Evolutionary conservation across 2,888 invertebrate genomes (phyloP).

Genomic region (Andricus quercusramuli): DNA sequence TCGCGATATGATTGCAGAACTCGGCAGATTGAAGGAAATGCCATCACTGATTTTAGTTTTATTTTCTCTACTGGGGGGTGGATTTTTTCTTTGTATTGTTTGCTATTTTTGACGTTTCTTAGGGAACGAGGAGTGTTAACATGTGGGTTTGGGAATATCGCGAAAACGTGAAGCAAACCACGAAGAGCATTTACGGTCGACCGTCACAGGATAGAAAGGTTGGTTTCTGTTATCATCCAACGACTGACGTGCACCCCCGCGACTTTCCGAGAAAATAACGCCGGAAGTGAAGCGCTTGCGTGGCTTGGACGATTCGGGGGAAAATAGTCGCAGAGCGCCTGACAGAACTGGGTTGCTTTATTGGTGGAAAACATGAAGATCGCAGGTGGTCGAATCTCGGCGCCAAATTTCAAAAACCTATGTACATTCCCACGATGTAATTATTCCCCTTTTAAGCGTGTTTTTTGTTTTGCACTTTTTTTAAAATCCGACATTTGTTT

Average conservation of each 20-base stretch:
- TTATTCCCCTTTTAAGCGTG: no score
- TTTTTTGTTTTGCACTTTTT: no score
- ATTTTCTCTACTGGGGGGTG: neutral
- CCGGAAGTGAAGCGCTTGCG: slow-evolving; percentile 62
- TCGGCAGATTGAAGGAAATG: neutral
- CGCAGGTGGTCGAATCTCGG: slow-evolving; percentile 43
- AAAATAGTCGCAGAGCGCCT: slow-evolving; percentile 23
- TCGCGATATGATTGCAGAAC: neutral
- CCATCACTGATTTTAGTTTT: slow-evolving; percentile 4
- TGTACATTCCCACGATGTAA: neutral
- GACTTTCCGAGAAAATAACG: slow-evolving; percentile 60
- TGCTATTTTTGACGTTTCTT: neutral
- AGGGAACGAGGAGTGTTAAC: neutral
- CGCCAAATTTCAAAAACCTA: slow-evolving; percentile 19
- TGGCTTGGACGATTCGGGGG: slow-evolving; percentile 43
- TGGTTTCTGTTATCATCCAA: slow-evolving; percentile 66
- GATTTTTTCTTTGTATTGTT: neutral
- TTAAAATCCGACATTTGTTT: no score
- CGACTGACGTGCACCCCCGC: slow-evolving; percentile 72
- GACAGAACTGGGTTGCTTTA: slow-evolving; percentile 18
- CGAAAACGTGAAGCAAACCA: slow-evolving; percentile 20
- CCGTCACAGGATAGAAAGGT: slow-evolving; percentile 59
- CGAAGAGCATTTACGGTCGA: slow-evolving; percentile 50
- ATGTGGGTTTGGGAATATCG: neutral
- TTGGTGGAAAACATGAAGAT: slow-evolving; percentile 23